These are phyloP conservation scores for Pangasius djambal DNA, from an alignment of 2,797 vertebrate genomes.

Conservation along the genomic window DNA sequence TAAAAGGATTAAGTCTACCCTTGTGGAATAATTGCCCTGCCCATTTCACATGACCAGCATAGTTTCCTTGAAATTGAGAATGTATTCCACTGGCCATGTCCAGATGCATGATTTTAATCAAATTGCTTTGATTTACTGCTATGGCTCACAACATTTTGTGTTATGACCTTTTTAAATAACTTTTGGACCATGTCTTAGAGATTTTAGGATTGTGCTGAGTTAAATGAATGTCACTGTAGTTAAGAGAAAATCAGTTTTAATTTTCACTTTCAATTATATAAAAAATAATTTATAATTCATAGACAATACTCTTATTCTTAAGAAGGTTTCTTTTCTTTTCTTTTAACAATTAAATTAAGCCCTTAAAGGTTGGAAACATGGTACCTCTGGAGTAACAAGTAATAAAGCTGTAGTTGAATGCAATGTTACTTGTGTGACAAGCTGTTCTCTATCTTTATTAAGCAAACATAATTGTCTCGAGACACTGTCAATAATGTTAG, in stretches of 20 bases:
- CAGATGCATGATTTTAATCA: constrained; percentile 57
- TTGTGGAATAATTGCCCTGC: constrained; percentile 73
- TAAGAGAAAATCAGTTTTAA: background rate
- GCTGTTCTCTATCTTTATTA: constrained; percentile 19
- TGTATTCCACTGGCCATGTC: constrained; percentile 54
- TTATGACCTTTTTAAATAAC: constrained; percentile 17
- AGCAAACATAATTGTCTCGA: constrained; percentile 38
- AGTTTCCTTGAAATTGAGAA: constrained; percentile 59
- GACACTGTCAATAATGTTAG: constrained; percentile 21
- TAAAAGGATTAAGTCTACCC: constrained; percentile 77
- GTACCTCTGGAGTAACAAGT: background rate
- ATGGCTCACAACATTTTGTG: constrained; percentile 57
- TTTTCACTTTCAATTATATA: too few relatives aligned
- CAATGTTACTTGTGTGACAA: background rate
- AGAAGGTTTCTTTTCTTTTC: too few relatives aligned
- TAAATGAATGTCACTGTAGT: background rate
- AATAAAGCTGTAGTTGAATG: background rate
- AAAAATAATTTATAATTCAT: background rate
- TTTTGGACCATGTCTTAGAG: background rate
- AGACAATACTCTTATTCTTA: background rate
- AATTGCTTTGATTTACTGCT: constrained; percentile 57
- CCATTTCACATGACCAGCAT: constrained; percentile 73
- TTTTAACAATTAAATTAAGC: background rate
- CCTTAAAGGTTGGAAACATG: background rate
- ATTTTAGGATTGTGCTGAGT: background rate